Conservation (phyloP, 2,888 invertebrate species). For the Andrena dorsata region DNA sequence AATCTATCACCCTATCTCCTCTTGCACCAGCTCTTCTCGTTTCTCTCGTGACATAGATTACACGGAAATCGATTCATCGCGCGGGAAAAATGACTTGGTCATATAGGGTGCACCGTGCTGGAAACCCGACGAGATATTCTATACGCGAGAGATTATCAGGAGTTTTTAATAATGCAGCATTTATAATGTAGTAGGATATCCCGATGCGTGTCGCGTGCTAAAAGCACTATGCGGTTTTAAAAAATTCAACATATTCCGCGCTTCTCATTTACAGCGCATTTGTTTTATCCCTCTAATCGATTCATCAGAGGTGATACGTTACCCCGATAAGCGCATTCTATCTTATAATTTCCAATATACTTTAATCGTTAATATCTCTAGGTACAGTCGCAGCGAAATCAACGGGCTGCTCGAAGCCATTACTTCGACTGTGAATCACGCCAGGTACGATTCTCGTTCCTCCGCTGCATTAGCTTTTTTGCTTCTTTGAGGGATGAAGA, state of each 20-base stretch:
- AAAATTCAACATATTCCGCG: neutral
- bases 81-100: conserved; percentile 15
- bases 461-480: neutral
- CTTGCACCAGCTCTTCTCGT: neutral
- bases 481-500: neutral
- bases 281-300: neutral
- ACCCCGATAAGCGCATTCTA: neutral
- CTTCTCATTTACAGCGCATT: neutral
- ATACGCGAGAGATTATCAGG: conserved; percentile 8
- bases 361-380: no score
- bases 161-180: conserved; percentile 21
- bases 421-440: no score
- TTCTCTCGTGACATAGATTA: conserved; percentile 14
- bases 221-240: neutral
- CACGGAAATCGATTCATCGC: conserved; percentile 17
- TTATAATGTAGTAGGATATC: neutral
- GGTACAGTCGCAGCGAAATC: no score
- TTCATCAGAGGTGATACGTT: neutral
- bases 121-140: neutral
- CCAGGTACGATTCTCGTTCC: no score
- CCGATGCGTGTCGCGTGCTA: neutral
- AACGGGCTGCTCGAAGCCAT: no score
- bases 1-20: conserved; percentile 13
- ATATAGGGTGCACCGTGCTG: neutral
- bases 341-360: no score